Base-by-base conservation (phyloP, 2,113 vertebrate species). In the Rhegmatorhina hoffmannsi region DNA sequence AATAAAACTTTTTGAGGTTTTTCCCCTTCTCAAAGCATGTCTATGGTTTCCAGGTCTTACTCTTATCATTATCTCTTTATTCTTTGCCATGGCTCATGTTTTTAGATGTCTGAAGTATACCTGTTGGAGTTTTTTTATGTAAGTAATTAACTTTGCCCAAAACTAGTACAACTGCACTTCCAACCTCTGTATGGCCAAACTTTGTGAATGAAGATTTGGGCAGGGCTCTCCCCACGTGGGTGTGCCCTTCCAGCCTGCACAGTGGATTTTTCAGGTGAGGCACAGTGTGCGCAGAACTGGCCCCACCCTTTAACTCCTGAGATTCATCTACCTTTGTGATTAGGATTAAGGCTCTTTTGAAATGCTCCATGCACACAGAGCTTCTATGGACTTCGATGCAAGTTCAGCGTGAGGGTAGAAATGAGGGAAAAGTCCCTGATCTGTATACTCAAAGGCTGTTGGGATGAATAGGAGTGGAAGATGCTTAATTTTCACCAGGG, bases 1-100 rank as follows among this genome's bases (percentile, higher is more conserved):
- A n/a, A 34, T 17, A 74, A 60, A 9, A 40, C 2, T 3, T 28
- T 20, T 2, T 13, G 4, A 20, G 2, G 2, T 0, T 33, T 58
- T 15, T 26, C 10, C 6, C 4, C 21, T 10, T 14, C 29, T 43
- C 10, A 14, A 50, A 70, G 24, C 3, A 0, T 3, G 3, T 9
- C 23, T 21, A 19, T 11, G 8, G 6, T 62, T 77, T 36, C 44
- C 19, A 78, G 29, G 20, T 29, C 59, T 3, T 43, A 60, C 24
- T 49, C 24, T 46, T 31, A 58, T 38, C 10, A 33, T 46, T 36
- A 52, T n/a, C 8, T 38, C 29, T 77, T 50, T 24, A 49, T n/a
- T 72, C 28, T 44, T 79, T 49, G 9, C 3, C 34, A 46, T 21
- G 16, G 8, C 8, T 83, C 20, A 40, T 21, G 38, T 69, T 89